These are phyloP conservation scores for Platycnemis pennipes DNA, from an alignment of 2,888 invertebrate genomes.

Conservation along the genomic window DNA sequence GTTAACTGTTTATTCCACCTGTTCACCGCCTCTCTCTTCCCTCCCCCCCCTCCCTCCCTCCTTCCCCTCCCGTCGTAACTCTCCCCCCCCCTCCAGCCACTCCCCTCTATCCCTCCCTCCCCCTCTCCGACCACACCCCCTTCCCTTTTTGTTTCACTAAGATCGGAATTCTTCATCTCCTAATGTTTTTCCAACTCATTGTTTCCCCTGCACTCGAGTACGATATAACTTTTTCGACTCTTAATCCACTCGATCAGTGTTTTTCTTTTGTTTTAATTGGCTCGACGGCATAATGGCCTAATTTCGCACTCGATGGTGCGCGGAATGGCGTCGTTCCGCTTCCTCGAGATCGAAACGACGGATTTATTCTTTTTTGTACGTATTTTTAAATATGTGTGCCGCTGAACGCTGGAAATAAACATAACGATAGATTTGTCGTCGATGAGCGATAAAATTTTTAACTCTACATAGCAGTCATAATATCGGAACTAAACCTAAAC, in stretches of 20 bases:
- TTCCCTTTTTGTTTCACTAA: no score
- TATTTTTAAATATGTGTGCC: slow-evolving; percentile 12
- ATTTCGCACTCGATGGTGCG: not conserved
- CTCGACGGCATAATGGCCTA: no score
- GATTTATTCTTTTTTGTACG: not conserved
- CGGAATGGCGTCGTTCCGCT: not conserved
- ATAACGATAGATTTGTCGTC: not conserved
- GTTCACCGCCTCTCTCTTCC: not conserved
- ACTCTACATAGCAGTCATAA: no score
- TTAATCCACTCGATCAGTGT: not conserved
- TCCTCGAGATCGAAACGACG: not conserved
- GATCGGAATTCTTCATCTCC: no score
- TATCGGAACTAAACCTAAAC: no score
- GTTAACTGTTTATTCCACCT: slow-evolving; percentile 35
- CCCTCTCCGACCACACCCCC: not conserved
- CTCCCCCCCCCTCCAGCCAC: not conserved
- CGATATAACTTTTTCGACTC: not conserved
- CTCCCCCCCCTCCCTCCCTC: not conserved
- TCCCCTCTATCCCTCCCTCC: not conserved
- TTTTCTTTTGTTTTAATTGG: no score
- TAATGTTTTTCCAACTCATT: not conserved
- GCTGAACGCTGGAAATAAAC: not conserved
- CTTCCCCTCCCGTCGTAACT: not conserved
- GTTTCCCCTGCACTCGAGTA: not conserved
- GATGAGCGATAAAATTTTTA: not conserved